Percentiles rank a stretch among this genome's conserved stretches.
phyloP scores from a whole-genome alignment of 1,140 invertebrate species.

The silkworm (Bombyx mori) region ASM3026992v2 NC_085116.1:7769501-7770000 shows the following conservation, averaged over 20 bases:
- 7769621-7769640: constrained; percentile 55
- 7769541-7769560: constrained; percentile 34
- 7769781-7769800: constrained; percentile 36
- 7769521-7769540: neutral
- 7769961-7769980: too few species aligned
- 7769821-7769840: constrained; percentile 39
- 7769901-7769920: too few species aligned
- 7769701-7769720: constrained; percentile 41
- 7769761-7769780: constrained; percentile 33
- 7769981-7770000: too few species aligned
- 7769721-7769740: constrained; percentile 54
- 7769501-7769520: too few species aligned
- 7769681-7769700: constrained; percentile 39
- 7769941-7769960: too few species aligned
- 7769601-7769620: constrained; percentile 31
- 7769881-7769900: too few species aligned
- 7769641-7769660: constrained; percentile 38
- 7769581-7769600: constrained; percentile 48
- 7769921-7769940: too few species aligned
- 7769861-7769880: too few species aligned
- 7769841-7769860: constrained; percentile 47
- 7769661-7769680: constrained; percentile 22
- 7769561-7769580: constrained; percentile 26
- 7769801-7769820: constrained; percentile 41
- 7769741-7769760: constrained; percentile 55